Evolutionary conservation across 2,888 invertebrate genomes (phyloP).

Genomic region (Orthosia cruda): DNA sequence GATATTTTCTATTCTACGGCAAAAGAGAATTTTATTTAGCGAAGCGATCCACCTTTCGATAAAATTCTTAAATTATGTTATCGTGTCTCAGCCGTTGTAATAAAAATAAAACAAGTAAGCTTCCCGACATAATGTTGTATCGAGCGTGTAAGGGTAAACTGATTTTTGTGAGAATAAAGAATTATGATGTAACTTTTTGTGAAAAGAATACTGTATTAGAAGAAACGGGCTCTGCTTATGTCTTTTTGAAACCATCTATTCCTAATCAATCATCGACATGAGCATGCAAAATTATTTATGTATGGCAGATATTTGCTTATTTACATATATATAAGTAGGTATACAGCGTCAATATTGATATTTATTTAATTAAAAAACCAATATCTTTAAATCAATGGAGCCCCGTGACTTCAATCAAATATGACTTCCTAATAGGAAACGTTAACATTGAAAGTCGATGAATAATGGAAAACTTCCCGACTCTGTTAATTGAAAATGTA

Average conservation of each 20-base stretch:
- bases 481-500: constrained; percentile 55
- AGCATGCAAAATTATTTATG: not conserved
- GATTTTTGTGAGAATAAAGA: constrained; percentile 61
- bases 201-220: constrained; percentile 22
- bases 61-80: constrained; percentile 83
- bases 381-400: constrained; percentile 10
- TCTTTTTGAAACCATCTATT: constrained; percentile 2
- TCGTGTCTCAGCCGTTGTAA: constrained; percentile 76
- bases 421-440: too few species aligned
- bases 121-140: constrained; percentile 67
- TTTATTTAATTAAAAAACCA: constrained; percentile 3
- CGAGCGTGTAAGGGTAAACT: constrained; percentile 65
- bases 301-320: not conserved
- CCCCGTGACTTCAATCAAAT: constrained; percentile 31
- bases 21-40: constrained; percentile 73
- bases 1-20: constrained; percentile 75
- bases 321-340: not conserved
- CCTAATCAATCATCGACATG: constrained; percentile 4
- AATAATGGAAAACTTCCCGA: constrained; percentile 56
- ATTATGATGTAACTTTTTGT: too few species aligned
- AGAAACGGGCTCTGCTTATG: not conserved
- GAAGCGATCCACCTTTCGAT: constrained; percentile 78
- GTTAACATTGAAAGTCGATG: constrained; percentile 41
- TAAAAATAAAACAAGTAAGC: constrained; percentile 77
- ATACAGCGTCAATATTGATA: not conserved